phyloP scores from a whole-genome alignment of 64 coral and sea anemone genomes.

The Astreopora myriophthalma region DNA sequence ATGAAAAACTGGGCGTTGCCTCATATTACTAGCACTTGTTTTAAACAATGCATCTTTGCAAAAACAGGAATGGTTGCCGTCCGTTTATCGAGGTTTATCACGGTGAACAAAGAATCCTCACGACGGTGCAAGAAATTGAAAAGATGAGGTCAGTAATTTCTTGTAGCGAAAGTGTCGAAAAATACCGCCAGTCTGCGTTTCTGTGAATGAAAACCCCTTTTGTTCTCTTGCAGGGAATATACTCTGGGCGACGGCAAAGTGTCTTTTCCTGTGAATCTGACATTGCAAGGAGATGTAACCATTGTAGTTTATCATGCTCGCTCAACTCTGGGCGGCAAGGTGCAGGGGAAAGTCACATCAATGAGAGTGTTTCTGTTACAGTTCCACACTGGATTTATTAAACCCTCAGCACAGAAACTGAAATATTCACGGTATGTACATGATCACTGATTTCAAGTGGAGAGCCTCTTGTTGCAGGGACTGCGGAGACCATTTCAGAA shows the following conservation, averaged over 20 bases:
- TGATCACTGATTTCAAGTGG: too few species aligned
- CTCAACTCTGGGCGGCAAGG: conserved; percentile 94
- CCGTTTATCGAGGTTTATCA: conserved; percentile 97
- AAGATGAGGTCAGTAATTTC: conserved; percentile 80
- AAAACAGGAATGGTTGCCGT: conserved; percentile 85
- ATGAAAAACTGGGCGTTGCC: too few species aligned
- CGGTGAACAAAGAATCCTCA: conserved; percentile 85
- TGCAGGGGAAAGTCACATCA: conserved; percentile 94
- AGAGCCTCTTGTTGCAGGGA: too few species aligned
- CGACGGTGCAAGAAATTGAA: conserved; percentile 95
- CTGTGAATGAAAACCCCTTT: too few species aligned
- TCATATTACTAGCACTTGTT: too few species aligned
- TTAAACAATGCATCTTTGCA: too few species aligned
- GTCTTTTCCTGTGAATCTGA: conserved; percentile 85
- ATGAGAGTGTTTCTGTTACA: conserved; percentile 93
- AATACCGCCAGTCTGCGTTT: too few species aligned
- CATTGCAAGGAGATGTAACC: conserved; percentile 91
- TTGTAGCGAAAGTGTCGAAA: too few species aligned
- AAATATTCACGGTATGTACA: conserved; percentile 91
- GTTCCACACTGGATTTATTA: conserved; percentile 98
- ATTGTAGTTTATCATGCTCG: conserved; percentile 91
- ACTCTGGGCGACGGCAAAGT: conserved; percentile 86
- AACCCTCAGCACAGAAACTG: conserved; percentile 87
- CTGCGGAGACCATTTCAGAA: too few species aligned
- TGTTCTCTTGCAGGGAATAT: conserved; percentile 81